Evolutionary conservation across 2,888 invertebrate genomes (phyloP), one percentile per base, ranked within the genome.

Genomic region (Troilus luridus): DNA sequence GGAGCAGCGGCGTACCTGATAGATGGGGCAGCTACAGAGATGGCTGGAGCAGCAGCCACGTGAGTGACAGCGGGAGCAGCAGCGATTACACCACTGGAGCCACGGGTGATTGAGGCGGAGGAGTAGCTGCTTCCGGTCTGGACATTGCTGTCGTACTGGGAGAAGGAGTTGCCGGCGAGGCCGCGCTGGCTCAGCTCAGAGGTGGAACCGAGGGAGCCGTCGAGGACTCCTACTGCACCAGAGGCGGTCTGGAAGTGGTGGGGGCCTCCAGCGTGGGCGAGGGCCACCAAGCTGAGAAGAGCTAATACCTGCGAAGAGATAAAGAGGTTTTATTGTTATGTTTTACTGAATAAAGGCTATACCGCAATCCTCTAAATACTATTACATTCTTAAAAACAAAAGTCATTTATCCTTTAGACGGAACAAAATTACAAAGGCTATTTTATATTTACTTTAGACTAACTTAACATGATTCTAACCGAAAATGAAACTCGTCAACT

Each of bases 211-310:
- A 93, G 93, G 2, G 93, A 94, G 0, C 93, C 93, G 85, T 94
- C 92, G 95, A 95, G 2, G 93, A 94, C 88, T 94, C 95, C 56
- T 94, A 93, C 92, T 94, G 95, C 95, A 95, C 94, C 92, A 92
- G 92, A 91, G 91, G 92, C 91, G 85, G 92, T 93, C 85, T 91
- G 91, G 92, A 92, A 93, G 91, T 93, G 92, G 24, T 92, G 92
- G 72, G 92, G 92, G 64, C 92, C 93, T 89, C 92, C 92, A n/a
- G 93, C 93, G 41, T 90, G 88, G 88, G 92, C 92, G 77, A 92
- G 91, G 67, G 92, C 92, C 88, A 93, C 92, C 88, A 91, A 92
- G 41, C 92, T 92, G 91, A 92, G 91, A 41, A 92, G 59, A 60
- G 92, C 90, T 54, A 92, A 77, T 58, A 92, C 91, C 92, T 92